Evolutionary conservation across 1,140 invertebrate genomes (phyloP), one percentile per base, ranked within the genome.

Genomic region (Drosophila orena): DNA sequence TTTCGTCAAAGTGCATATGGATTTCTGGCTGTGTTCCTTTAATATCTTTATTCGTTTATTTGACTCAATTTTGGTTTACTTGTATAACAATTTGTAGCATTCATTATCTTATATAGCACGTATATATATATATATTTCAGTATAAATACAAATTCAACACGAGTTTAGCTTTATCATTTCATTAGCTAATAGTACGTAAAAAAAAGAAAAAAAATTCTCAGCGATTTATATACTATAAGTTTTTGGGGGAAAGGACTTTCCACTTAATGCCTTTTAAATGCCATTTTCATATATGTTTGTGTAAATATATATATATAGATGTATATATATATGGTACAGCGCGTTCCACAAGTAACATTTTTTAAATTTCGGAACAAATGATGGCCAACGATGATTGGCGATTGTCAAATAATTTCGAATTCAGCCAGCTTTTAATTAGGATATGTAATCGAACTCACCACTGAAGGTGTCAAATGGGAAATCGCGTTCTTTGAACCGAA

Each of bases 71-170:
- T 53, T 47, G 71, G 52, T 61, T 65, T 79, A 72, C 79, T 77
- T 80, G 70, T 84, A 85, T 89, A 88, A 88, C 84, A 84, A 90
- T 80, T 71, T 80, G 84, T 90, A 81, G 66, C 83, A 79, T 71
- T 79, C 30, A 30, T 38, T 38, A 70, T 55, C 64, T 69, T 34
- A 81, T 79, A 69, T 83, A 76, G 68, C 68, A 72, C 69, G 40
- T 68, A 43, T 62, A 60, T 79, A 52, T 65, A 57, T 57, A 30
- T 74, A 15, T 49, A 49, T 43, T 40, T 68, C 24, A 56, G 49
- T 76, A 76, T 78, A 78, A 84, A 79, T 81, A 88, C 79, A 84
- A 84, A 90, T 84, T 88, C 62, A 88, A 88, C 83, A 70, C 74
- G 78, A 71, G 44, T 71, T 86, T 61, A 47, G 66, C 46, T 62